Percentiles rank a stretch among this genome's conserved stretches.
Conservation (phyloP, 2,888 invertebrate species). For the Elysia crispata region DNA sequence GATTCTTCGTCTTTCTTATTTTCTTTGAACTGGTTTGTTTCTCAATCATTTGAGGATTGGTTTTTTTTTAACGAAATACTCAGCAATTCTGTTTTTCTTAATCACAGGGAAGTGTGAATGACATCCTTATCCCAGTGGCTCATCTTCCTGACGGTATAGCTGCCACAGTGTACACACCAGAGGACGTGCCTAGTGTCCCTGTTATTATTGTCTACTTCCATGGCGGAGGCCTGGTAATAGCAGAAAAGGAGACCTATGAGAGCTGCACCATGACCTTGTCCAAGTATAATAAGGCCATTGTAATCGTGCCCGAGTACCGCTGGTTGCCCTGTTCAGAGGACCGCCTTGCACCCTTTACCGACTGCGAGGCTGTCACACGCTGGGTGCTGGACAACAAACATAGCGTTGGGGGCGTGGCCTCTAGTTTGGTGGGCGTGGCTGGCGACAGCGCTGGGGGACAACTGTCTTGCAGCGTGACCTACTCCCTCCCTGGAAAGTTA, state of each 20-base stretch:
- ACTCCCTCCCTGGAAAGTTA: neutral
- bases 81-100: neutral
- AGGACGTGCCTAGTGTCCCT: neutral
- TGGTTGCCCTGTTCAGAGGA: slow-evolving; percentile 38
- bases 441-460: slow-evolving; percentile 26
- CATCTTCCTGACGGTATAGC: neutral
- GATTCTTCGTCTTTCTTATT: too few species aligned
- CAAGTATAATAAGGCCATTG: slow-evolving; percentile 23
- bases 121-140: neutral
- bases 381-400: slow-evolving; percentile 46
- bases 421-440: neutral
- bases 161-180: slow-evolving; percentile 15
- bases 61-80: too few species aligned
- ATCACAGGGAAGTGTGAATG: slow-evolving; percentile 3
- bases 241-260: neutral
- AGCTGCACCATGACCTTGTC: neutral
- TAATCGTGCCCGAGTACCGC: slow-evolving; percentile 45
- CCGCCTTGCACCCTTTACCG: slow-evolving; percentile 39
- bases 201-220: slow-evolving; percentile 14
- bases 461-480: neutral
- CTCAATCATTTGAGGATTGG: too few species aligned
- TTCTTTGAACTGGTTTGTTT: too few species aligned
- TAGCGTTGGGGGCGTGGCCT: neutral
- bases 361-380: slow-evolving; percentile 24
- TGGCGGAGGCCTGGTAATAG: slow-evolving; percentile 15